phyloP scores from a whole-genome alignment of 2,797 vertebrate species.

The Microctenopoma lineatum region DNA sequence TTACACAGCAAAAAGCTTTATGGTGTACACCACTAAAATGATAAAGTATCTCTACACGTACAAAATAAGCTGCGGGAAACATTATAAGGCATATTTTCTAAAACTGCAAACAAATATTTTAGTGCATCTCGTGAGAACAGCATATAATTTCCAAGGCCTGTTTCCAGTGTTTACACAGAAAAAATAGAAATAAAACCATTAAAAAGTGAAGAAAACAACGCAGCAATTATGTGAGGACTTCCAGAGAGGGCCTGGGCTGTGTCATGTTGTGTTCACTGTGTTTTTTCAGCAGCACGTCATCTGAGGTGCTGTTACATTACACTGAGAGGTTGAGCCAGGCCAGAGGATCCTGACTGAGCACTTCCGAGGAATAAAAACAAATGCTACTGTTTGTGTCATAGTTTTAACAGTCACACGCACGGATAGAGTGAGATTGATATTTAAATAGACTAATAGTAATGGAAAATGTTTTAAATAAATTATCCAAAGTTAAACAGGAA shows the following conservation, averaged over 20 bases:
- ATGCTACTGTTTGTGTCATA: neutral
- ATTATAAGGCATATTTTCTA: slow-evolving; percentile 15
- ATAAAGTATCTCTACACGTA: slow-evolving; percentile 18
- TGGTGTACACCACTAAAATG: slow-evolving; percentile 22
- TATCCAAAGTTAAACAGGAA: slow-evolving; percentile 24
- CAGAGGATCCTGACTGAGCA: slow-evolving; percentile 27
- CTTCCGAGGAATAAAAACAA: slow-evolving; percentile 14
- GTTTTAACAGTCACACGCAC: slow-evolving; percentile 29
- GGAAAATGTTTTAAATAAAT: slow-evolving; percentile 9
- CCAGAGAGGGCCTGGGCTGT: slow-evolving; percentile 13
- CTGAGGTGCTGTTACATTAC: slow-evolving; percentile 50
- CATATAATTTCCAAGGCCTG: neutral
- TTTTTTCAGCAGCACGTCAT: slow-evolving; percentile 36
- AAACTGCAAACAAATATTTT: slow-evolving; percentile 1
- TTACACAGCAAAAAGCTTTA: slow-evolving; percentile 62
- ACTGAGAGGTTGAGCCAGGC: slow-evolving; percentile 22
- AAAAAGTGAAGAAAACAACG: neutral
- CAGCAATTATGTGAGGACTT: slow-evolving; percentile 15
- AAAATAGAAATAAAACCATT: neutral
- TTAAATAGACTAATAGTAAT: slow-evolving; percentile 14
- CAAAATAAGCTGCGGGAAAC: slow-evolving; percentile 20
- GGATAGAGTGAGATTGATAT: slow-evolving; percentile 24
- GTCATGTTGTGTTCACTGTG: slow-evolving; percentile 25
- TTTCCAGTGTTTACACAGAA: slow-evolving; percentile 4
- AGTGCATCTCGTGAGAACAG: slow-evolving; percentile 2